Base-by-base conservation (phyloP, 2,113 vertebrate species). In the Aldabrachelys gigantea region DNA sequence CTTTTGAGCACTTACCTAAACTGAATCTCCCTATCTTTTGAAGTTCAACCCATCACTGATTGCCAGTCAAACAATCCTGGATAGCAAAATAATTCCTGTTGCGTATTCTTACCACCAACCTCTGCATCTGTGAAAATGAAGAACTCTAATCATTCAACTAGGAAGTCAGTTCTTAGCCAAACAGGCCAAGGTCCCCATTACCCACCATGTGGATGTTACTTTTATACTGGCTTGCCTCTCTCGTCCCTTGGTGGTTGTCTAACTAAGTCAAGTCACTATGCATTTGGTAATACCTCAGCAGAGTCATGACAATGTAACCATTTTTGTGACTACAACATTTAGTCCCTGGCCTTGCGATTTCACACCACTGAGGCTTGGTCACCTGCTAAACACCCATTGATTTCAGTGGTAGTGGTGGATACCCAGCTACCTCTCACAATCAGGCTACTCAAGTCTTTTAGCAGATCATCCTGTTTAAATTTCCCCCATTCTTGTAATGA, bases 21-120 rank as follows among this genome's bases (percentile, higher is more conserved):
- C 53, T 41, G 41, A 41, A 86, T 22, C 21, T 49, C 25, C 80
- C 5, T 10, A 38, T 9, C 78, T 80, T 24, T 10, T 50, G 52
- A 83, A 41, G n/a, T 49, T 87, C 89, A 57, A 29, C 35, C 54
- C 6, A 75, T 35, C 9, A 24, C 83, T 84, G 78, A 82, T 89
- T 91, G 84, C n/a, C 6, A 44, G 11, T 13, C 75, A 47, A 62
- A 31, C 10, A 10, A 13, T 53, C 86, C 80, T 92, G 95, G 91
- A 96, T 95, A 95, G 95, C 85, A 96, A 87, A 82, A 53, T 27
- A 76, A 44, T 44, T 25, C 72, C 38, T 76, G 72, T 44, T 44
- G 38, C 31, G 4, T 25, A 10, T 76, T 47, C 75, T 78, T 47
- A 24, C 75, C 53, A 59, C 25, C 87, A 2, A 14, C 13, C 19